These are phyloP conservation scores for Parazoanthus atlanticus DNA, from an alignment of 92 coral and sea anemone genomes.

Conservation along the genomic window DNA sequence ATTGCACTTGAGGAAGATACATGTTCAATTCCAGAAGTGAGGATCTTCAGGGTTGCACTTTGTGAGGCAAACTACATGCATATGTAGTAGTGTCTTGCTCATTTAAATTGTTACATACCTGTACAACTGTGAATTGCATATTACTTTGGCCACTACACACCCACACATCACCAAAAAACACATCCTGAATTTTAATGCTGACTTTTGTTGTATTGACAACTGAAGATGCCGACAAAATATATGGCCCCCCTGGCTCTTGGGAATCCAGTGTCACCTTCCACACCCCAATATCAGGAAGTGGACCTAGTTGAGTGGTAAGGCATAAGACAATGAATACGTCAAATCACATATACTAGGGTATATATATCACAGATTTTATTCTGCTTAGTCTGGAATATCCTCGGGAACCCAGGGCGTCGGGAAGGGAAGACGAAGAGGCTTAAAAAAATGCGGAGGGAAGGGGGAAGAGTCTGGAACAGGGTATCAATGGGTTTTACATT, in stretches of 20 bases:
- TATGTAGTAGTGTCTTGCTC: no score
- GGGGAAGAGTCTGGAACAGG: no score
- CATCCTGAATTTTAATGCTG: slow-evolving; percentile 67
- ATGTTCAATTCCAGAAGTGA: no score
- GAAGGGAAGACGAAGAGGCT: no score
- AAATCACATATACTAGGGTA: not conserved
- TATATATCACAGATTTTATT: not conserved
- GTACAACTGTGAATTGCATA: slow-evolving; percentile 86
- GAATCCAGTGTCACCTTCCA: slow-evolving; percentile 82
- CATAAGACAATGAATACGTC: not conserved
- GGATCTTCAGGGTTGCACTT: no score
- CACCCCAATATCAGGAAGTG: slow-evolving; percentile 65
- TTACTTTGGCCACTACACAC: slow-evolving; percentile 99
- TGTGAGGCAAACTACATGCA: no score
- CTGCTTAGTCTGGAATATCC: not conserved
- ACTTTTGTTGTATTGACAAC: slow-evolving; percentile 54
- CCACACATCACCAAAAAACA: slow-evolving; percentile 98
- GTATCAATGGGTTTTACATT: no score
- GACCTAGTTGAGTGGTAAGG: not conserved
- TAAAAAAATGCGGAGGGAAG: no score
- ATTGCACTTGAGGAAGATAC: no score
- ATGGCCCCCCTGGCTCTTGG: slow-evolving; percentile 85
- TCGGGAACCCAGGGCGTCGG: no score
- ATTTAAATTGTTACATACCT: slow-evolving; percentile 57
- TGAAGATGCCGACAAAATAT: slow-evolving; percentile 71